These are phyloP conservation scores for Acestrorhynchus altus DNA, from an alignment of 2,797 vertebrate genomes.

Conservation along the genomic window DNA sequence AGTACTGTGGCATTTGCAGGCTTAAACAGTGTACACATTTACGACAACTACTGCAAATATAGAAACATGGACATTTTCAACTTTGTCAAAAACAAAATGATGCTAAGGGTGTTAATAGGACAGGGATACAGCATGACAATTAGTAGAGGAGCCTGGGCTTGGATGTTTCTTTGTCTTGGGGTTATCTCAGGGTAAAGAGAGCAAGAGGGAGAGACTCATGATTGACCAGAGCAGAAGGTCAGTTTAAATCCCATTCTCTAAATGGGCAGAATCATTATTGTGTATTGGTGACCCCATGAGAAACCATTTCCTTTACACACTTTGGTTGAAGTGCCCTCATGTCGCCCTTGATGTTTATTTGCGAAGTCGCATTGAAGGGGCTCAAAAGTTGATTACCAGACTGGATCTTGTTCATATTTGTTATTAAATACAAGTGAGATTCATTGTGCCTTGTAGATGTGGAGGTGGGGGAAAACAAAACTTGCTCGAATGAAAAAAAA, in stretches of 20 bases:
- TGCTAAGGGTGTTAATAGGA: slow-evolving; percentile 30
- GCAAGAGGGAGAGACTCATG: slow-evolving; percentile 33
- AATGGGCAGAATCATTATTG: slow-evolving; percentile 36
- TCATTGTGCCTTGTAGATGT: slow-evolving; percentile 98
- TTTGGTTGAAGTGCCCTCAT: slow-evolving; percentile 68
- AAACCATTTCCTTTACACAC: slow-evolving; percentile 68
- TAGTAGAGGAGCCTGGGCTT: slow-evolving; percentile 29
- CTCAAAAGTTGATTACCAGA: slow-evolving; percentile 52
- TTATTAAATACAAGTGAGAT: slow-evolving; percentile 93
- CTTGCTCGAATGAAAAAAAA: slow-evolving; percentile 20
- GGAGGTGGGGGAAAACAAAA: slow-evolving; percentile 59
- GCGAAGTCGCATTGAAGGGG: slow-evolving; percentile 48
- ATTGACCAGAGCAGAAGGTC: slow-evolving; percentile 44
- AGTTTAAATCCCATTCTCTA: slow-evolving; percentile 39
- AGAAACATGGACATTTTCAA: slow-evolving; percentile 22
- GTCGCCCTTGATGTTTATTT: slow-evolving; percentile 67
- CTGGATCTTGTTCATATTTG: slow-evolving; percentile 87
- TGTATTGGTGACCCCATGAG: slow-evolving; percentile 57
- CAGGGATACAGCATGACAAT: slow-evolving; percentile 27
- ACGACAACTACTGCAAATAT: slow-evolving; percentile 29
- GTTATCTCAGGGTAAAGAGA: slow-evolving; percentile 44
- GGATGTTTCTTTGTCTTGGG: slow-evolving; percentile 31
- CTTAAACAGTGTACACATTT: slow-evolving; percentile 29
- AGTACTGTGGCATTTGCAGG: slow-evolving; percentile 38
- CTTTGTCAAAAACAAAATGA: slow-evolving; percentile 26